phyloP scores from a whole-genome alignment of 2,888 invertebrate species.

The Fissipunctia ypsillon region DNA sequence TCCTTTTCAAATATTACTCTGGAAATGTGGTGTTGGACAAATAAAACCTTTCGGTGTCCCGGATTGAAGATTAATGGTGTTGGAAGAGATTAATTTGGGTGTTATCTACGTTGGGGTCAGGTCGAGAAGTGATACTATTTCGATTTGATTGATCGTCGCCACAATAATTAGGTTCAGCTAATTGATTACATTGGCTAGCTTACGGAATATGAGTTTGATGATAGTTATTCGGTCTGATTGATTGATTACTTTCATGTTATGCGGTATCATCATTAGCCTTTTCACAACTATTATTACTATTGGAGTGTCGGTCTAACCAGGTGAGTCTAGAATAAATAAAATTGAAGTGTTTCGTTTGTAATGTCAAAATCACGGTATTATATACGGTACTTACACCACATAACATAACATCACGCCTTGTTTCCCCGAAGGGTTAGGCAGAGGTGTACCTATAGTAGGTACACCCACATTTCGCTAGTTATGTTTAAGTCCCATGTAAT shows the following conservation, averaged over 20 bases:
- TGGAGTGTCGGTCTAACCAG: neutral
- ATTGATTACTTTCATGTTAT: conserved; percentile 27
- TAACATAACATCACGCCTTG: no score
- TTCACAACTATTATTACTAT: neutral
- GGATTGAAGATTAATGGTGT: conserved; percentile 64
- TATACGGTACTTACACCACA: no score
- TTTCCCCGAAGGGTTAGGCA: no score
- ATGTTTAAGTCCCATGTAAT: no score
- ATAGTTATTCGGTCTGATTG: conserved; percentile 17
- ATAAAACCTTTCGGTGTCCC: conserved; percentile 68
- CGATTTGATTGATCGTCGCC: conserved; percentile 54
- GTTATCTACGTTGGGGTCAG: conserved; percentile 54
- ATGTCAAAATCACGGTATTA: no score
- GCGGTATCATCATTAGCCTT: conserved; percentile 4
- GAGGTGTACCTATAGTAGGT: no score
- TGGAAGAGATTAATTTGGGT: conserved; percentile 62
- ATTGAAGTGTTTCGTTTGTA: no score
- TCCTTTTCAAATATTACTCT: conserved; percentile 67
- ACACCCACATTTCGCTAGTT: no score
- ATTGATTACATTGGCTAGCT: conserved; percentile 41
- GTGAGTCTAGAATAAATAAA: no score
- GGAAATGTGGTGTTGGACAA: conserved; percentile 68
- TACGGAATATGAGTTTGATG: conserved; percentile 21
- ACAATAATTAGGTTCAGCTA: conserved; percentile 44
- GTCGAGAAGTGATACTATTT: conserved; percentile 54